Evolutionary conservation across 2,113 vertebrate species (phyloP).

Genomic region (Ginglymostoma cirratum): DNA sequence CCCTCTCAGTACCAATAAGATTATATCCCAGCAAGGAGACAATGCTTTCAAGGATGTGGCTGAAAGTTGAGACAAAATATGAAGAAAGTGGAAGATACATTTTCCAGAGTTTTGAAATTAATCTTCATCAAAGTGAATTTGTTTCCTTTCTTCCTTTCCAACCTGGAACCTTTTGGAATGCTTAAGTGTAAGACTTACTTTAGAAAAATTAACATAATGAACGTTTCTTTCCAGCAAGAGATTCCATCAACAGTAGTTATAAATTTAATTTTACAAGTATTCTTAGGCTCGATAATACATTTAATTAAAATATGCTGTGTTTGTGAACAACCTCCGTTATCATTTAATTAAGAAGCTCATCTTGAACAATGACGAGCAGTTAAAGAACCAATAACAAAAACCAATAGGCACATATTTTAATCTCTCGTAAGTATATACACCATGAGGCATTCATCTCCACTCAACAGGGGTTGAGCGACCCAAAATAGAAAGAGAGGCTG

Average conservation of each 20-base stretch:
- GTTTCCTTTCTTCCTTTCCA: not conserved
- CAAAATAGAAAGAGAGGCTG: conserved; percentile 3
- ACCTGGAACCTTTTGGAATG: not conserved
- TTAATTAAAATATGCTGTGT: not conserved
- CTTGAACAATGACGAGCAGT: not conserved
- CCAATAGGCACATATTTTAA: not conserved
- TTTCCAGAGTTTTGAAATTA: not conserved
- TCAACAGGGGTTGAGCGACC: not conserved
- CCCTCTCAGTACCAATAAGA: not conserved
- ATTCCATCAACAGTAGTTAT: not conserved
- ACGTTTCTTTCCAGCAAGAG: not conserved
- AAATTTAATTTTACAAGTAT: not conserved
- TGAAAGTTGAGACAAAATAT: not conserved
- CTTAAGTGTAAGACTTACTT: not conserved
- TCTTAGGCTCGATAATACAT: not conserved
- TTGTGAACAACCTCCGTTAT: not conserved
- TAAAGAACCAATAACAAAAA: not conserved
- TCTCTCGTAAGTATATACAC: not conserved
- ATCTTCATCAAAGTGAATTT: not conserved
- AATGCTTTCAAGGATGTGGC: not conserved
- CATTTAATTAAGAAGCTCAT: not conserved
- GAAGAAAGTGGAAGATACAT: not conserved
- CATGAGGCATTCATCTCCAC: not conserved
- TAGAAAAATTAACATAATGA: not conserved
- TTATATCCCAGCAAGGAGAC: not conserved